phyloP scores from a whole-genome alignment of 2,113 vertebrate species.

The Lates calcarifer region DNA sequence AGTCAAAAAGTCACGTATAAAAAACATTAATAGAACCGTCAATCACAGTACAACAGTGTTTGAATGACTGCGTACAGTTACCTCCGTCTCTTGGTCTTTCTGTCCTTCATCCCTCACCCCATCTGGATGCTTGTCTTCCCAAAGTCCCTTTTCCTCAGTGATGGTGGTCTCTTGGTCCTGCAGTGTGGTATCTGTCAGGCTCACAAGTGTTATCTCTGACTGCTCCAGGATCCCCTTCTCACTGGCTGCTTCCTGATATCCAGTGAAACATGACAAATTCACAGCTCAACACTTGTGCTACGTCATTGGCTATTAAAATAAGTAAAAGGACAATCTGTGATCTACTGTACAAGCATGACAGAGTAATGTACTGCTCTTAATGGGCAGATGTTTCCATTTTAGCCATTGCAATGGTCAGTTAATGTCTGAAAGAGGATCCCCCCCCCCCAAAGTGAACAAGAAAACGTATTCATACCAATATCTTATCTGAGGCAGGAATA shows the following conservation, averaged over 20 bases:
- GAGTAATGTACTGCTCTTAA: background rate
- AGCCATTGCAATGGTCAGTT: background rate
- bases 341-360: background rate
- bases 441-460: background rate
- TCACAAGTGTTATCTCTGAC: conserved; percentile 89
- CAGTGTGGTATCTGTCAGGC: conserved; percentile 85
- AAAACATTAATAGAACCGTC: too few relatives aligned
- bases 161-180: conserved; percentile 77
- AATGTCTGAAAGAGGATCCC: background rate
- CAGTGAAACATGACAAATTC: background rate
- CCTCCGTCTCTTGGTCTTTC: background rate
- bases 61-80: background rate
- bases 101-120: conserved; percentile 37
- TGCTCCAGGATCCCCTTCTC: conserved; percentile 92
- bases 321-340: background rate
- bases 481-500: conserved; percentile 1
- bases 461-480: conserved; percentile 28
- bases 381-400: background rate
- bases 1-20: background rate
- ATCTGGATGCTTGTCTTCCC: background rate
- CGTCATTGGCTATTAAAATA: too few relatives aligned
- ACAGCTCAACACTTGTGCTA: too few relatives aligned
- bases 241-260: conserved; percentile 81
- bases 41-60: background rate
- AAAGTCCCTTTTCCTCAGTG: conserved; percentile 29